These are phyloP conservation scores for Peromyscus aztecus DNA, from an alignment of 2,797 vertebrate genomes.

Conservation along the genomic window DNA sequence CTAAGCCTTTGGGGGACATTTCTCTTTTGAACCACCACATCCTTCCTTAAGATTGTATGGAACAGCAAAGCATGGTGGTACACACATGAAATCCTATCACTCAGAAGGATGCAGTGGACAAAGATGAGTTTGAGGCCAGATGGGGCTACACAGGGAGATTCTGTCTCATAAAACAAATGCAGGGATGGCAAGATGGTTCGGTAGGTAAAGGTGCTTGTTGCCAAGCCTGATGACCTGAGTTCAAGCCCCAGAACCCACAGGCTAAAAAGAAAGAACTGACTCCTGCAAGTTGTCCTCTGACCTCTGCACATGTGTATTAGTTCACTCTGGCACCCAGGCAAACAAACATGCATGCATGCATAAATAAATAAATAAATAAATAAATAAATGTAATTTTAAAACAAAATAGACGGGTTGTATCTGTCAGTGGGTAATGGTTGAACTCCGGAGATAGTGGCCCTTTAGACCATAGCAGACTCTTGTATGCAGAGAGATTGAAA, in stretches of 20 bases:
- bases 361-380: background rate
- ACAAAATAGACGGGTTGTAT: background rate
- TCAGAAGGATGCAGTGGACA: background rate
- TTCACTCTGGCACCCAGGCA: background rate
- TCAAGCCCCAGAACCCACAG: background rate
- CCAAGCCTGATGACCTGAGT: background rate
- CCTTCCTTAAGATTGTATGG: background rate
- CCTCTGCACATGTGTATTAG: background rate
- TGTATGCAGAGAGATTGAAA: background rate
- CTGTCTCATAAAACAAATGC: background rate
- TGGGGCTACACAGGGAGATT: background rate
- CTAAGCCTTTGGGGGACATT: background rate
- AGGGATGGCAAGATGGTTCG: background rate
- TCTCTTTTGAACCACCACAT: background rate
- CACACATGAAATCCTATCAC: background rate
- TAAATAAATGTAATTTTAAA: background rate
- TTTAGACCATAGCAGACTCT: background rate
- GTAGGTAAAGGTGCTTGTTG: too few relatives aligned
- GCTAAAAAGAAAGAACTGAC: background rate
- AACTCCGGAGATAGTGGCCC: background rate
- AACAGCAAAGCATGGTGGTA: too few relatives aligned
- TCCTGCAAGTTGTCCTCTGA: background rate
- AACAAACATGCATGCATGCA: background rate
- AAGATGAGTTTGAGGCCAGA: background rate
- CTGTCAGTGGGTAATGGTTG: background rate